Evolutionary conservation across 2,113 vertebrate species (phyloP).

Genomic region (Erpornis zantholeuca): DNA sequence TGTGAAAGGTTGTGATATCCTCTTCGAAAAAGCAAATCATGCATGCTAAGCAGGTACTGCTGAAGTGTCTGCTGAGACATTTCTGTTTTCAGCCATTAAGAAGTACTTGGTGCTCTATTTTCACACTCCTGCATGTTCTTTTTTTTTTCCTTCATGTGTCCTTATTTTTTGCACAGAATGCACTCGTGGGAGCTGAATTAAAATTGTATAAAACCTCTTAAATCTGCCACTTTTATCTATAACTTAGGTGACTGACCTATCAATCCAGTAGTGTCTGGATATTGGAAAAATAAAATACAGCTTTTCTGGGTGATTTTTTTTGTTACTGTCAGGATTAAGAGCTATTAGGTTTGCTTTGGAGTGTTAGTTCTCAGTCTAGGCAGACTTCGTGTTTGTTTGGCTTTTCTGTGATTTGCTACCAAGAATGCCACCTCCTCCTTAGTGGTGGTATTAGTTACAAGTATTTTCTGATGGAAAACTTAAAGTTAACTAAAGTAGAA

Average conservation of each 20-base stretch:
- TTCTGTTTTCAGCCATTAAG: neutral
- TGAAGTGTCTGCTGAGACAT: neutral
- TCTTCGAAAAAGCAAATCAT: neutral
- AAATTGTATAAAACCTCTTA: neutral
- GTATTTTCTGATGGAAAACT: conserved; percentile 9
- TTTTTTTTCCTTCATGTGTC: neutral
- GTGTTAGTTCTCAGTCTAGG: neutral
- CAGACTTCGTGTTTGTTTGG: neutral
- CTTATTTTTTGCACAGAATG: neutral
- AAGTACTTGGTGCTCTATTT: neutral
- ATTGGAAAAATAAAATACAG: neutral
- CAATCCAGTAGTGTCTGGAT: neutral
- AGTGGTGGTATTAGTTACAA: neutral
- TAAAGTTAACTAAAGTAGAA: neutral
- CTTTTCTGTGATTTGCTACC: neutral
- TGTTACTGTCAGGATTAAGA: neutral
- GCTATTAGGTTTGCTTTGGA: neutral
- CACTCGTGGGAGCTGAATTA: neutral
- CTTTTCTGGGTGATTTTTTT: neutral
- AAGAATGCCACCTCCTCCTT: neutral
- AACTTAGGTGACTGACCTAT: neutral
- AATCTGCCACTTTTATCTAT: neutral
- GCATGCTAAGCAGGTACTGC: neutral
- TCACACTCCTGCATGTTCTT: accelerated
- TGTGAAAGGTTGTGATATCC: neutral